A percentile compares a stretch with the other conserved stretches of the same genome.
phyloP scores from a whole-genome alignment of 2,113 vertebrate genomes.

The Paralichthys olivaceus region DNA sequence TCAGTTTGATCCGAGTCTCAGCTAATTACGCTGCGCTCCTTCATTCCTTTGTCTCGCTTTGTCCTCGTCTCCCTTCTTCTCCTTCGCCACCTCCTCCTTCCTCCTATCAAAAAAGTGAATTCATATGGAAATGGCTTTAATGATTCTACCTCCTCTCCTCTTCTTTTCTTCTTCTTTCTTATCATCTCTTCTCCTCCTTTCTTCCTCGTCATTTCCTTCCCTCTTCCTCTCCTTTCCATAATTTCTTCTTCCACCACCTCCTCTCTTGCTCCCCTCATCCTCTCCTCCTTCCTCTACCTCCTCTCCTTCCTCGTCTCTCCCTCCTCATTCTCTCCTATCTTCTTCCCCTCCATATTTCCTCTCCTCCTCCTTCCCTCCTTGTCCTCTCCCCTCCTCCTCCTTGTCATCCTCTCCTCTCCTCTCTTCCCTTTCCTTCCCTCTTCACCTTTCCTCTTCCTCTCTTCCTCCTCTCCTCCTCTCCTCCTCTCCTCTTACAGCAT shows the following conservation, averaged over 20 bases:
- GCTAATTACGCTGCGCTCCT: neutral
- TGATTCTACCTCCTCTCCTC: neutral
- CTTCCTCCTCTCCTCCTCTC: no score
- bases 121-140: slow-evolving; percentile 25
- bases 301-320: no score
- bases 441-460: no score
- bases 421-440: no score
- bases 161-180: neutral
- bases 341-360: no score
- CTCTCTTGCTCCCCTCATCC: no score
- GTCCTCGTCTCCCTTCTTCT: slow-evolving; percentile 21
- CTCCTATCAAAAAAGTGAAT: slow-evolving; percentile 25
- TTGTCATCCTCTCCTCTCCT: no score
- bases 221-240: neutral
- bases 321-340: no score
- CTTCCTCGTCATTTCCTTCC: neutral
- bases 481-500: neutral
- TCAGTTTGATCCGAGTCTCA: neutral
- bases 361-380: no score
- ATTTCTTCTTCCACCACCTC: no score
- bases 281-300: no score
- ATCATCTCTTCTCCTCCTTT: neutral
- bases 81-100: slow-evolving; percentile 2
- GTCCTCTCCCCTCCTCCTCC: no score
- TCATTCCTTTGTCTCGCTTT: slow-evolving; percentile 32